Conservation (phyloP, 2,888 invertebrate species). For the Zygaena filipendulae region DNA sequence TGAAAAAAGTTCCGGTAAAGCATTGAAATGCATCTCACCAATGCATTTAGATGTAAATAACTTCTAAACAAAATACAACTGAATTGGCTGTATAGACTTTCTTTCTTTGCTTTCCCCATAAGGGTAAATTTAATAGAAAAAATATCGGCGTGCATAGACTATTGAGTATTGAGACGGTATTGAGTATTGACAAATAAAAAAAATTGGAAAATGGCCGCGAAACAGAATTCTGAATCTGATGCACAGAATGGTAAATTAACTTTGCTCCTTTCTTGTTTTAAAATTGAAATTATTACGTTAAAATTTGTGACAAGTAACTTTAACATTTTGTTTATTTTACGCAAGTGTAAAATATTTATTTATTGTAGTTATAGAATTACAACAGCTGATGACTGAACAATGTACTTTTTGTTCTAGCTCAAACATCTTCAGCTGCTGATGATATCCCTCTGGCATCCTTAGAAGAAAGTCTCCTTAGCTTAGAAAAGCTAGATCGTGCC, state of each 20-base stretch:
- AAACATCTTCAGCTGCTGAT: conserved; percentile 41
- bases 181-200: too few species aligned
- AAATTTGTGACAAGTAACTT: too few species aligned
- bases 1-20: too few species aligned
- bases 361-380: not conserved
- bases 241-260: conserved; percentile 68
- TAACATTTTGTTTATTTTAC: not conserved
- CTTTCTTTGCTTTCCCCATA: too few species aligned
- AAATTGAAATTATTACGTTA: conserved; percentile 4
- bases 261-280: conserved; percentile 4
- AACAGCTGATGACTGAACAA: not conserved
- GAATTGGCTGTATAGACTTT: too few species aligned
- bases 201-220: conserved; percentile 73
- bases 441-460: conserved; percentile 62
- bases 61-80: too few species aligned
- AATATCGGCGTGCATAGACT: too few species aligned
- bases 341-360: not conserved
- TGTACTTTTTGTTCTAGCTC: conserved; percentile 33
- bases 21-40: too few species aligned
- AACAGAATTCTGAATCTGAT: conserved; percentile 66
- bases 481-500: conserved; percentile 92
- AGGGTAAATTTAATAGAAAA: too few species aligned
- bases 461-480: conserved; percentile 84
- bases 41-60: too few species aligned
- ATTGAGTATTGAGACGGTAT: too few species aligned